Percentiles rank a stretch among this genome's conserved stretches.
Evolutionary conservation across 1,140 invertebrate species (phyloP).

Genomic region (Hormaphis cornu): DNA sequence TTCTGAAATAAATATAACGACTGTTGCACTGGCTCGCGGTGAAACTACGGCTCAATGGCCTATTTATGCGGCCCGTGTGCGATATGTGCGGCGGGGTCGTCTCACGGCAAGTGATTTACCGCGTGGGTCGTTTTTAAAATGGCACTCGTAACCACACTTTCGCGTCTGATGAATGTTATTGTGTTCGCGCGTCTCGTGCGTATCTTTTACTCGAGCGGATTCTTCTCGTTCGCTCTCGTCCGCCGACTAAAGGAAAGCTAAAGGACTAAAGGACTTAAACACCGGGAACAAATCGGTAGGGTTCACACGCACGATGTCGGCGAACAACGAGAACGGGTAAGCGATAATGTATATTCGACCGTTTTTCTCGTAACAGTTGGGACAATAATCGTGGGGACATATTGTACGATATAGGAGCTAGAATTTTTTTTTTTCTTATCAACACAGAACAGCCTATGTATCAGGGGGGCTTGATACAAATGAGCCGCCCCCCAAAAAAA

Average conservation of each 20-base stretch:
- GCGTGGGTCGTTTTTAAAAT: constrained; percentile 6
- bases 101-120: neutral
- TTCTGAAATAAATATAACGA: constrained; percentile 4
- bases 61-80: neutral
- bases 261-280: neutral
- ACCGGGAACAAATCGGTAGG: neutral
- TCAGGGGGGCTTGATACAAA: no score
- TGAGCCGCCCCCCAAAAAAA: no score
- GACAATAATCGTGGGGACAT: no score
- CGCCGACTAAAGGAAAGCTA: no score
- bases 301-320: neutral
- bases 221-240: neutral
- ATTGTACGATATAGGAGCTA: no score
- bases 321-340: no score
- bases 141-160: constrained; percentile 22
- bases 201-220: constrained; percentile 4
- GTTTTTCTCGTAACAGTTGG: no score
- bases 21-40: neutral
- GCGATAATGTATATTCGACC: no score
- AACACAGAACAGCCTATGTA: no score
- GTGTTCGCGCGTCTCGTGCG: neutral
- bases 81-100: no score
- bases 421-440: no score
- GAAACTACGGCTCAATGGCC: neutral
- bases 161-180: constrained; percentile 19